phyloP scores from a whole-genome alignment of 2,113 vertebrate genomes.

The Petrocephalus zakoni region DNA sequence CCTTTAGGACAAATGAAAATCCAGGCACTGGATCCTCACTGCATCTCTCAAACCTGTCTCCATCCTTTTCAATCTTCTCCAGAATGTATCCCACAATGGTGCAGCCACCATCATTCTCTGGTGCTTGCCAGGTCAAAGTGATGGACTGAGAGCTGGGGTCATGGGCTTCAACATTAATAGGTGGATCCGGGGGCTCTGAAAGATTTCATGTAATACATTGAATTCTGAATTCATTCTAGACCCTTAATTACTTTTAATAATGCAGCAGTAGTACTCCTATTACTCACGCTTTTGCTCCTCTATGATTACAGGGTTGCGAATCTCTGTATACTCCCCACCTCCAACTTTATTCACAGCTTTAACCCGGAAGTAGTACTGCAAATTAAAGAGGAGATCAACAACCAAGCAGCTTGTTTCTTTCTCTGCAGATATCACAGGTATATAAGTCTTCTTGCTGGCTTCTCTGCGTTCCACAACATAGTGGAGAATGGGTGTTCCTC shows the following conservation, averaged over 20 bases:
- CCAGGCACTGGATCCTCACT: conserved; percentile 79
- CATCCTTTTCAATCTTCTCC: conserved; percentile 86
- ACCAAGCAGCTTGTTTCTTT: conserved; percentile 74
- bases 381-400: conserved; percentile 87
- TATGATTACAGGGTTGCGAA: conserved; percentile 80
- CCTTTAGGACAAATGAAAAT: conserved; percentile 74
- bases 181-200: conserved; percentile 90
- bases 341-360: conserved; percentile 94
- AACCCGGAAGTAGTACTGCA: conserved; percentile 93
- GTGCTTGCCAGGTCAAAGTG: conserved; percentile 88
- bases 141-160: conserved; percentile 84
- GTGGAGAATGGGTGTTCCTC: conserved; percentile 81
- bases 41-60: conserved; percentile 80
- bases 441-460: conserved; percentile 85
- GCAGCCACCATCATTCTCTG: conserved; percentile 85
- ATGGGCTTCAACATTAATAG: conserved; percentile 76
- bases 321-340: conserved; percentile 80
- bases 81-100: conserved; percentile 91
- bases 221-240: background rate
- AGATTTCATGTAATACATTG: background rate
- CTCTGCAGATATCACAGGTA: conserved; percentile 85
- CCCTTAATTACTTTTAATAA: background rate
- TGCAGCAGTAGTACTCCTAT: background rate
- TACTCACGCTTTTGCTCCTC: conserved; percentile 89
- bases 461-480: conserved; percentile 90